Evolutionary conservation across 2,113 vertebrate genomes (phyloP).

Genomic region (Antechinus stuartii): DNA sequence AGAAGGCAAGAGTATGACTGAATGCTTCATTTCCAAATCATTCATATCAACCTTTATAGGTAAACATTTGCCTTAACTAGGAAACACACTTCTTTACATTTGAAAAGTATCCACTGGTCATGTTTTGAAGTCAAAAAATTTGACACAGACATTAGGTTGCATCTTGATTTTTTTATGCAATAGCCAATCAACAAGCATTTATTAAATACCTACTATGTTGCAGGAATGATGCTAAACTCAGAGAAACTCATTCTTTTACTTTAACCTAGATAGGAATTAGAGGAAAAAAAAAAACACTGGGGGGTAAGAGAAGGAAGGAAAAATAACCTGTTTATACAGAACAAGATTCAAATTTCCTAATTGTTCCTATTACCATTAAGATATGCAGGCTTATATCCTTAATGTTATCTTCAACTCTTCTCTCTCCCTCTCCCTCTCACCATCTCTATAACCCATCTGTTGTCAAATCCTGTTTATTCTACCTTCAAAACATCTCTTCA

Average conservation of each 20-base stretch:
- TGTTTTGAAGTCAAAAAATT: not conserved
- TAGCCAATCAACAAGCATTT: not conserved
- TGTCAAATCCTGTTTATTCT: not conserved
- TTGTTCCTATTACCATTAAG: not conserved
- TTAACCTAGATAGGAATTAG: not conserved
- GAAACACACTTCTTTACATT: not conserved
- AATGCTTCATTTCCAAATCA: not conserved
- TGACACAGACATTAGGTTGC: not conserved
- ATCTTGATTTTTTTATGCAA: not conserved
- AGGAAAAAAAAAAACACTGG: not conserved
- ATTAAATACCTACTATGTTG: not conserved
- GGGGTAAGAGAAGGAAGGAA: not conserved
- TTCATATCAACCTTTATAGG: not conserved
- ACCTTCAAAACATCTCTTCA: not conserved
- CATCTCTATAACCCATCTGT: not conserved
- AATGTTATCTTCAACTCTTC: not conserved
- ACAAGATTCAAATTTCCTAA: not conserved
- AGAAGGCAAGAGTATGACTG: not conserved
- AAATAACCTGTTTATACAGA: not conserved
- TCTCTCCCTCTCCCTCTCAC: not conserved
- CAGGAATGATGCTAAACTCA: not conserved
- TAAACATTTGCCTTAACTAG: not conserved
- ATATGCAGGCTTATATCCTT: not conserved
- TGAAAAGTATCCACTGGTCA: not conserved
- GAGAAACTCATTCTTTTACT: not conserved